Percentiles rank a stretch among this genome's conserved stretches.
phyloP scores from a whole-genome alignment of 2,113 vertebrate species.

The Megaleporinus macrocephalus region DNA sequence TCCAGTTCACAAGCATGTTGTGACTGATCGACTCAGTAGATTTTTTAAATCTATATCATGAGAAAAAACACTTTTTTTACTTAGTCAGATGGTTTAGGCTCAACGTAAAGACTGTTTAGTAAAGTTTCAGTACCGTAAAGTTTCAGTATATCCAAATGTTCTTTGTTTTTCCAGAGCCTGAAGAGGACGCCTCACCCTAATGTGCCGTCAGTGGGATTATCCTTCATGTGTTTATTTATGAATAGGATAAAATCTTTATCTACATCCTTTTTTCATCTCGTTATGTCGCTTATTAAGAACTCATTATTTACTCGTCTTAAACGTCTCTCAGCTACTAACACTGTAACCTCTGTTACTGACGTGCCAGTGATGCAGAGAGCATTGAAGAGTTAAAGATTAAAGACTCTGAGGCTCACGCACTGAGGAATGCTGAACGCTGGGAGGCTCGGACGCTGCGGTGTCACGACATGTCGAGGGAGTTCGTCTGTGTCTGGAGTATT shows the following conservation, averaged over 20 bases:
- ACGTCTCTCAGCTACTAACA: not conserved
- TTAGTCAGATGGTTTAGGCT: no score
- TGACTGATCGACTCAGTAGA: no score
- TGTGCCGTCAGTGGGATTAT: slow-evolving; percentile 25
- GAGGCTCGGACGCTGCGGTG: not conserved
- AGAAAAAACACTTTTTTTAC: no score
- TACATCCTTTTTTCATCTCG: no score
- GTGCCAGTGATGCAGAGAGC: not conserved
- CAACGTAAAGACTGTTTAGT: no score
- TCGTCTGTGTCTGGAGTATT: not conserved
- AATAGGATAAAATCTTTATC: not conserved
- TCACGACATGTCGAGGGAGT: not conserved
- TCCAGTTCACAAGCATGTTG: no score
- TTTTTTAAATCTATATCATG: no score
- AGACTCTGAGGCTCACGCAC: no score
- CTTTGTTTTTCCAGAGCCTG: slow-evolving; percentile 67
- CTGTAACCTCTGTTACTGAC: not conserved
- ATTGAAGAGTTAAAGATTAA: not conserved
- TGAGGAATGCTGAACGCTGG: not conserved
- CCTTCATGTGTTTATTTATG: not conserved
- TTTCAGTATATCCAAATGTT: not conserved
- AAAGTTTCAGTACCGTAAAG: no score
- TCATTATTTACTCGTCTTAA: no score
- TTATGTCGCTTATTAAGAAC: no score
- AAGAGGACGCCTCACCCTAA: slow-evolving; percentile 65